Evolutionary conservation across 2,113 vertebrate genomes (phyloP).

Genomic region (Phalacrocorax aristotelis): DNA sequence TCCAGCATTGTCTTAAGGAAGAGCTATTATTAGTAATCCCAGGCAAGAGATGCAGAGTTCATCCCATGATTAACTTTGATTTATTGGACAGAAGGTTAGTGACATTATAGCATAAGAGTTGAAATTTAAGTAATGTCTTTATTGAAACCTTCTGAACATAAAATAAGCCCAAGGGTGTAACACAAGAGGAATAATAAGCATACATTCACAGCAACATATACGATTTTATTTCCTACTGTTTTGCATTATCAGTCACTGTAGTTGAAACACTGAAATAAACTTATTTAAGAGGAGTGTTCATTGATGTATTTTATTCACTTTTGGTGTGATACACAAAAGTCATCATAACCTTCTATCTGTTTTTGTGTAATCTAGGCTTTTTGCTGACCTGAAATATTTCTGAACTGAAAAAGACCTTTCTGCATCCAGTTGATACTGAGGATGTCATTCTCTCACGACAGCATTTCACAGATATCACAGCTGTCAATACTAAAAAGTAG

Average conservation of each 20-base stretch:
- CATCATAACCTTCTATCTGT: background rate
- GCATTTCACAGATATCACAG: background rate
- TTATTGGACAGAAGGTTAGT: conserved; percentile 16
- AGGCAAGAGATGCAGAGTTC: background rate
- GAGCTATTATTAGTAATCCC: background rate
- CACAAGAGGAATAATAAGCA: background rate
- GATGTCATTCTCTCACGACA: background rate
- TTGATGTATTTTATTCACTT: background rate
- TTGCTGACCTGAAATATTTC: background rate
- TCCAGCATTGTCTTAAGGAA: background rate
- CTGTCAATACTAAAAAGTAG: background rate
- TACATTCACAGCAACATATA: background rate
- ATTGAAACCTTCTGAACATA: conserved; percentile 6
- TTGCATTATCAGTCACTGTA: background rate
- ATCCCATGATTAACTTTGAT: conserved; percentile 9
- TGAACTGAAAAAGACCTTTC: background rate
- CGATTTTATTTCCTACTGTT: background rate
- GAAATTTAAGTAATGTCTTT: background rate
- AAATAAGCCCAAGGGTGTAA: background rate
- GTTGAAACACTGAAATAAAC: background rate
- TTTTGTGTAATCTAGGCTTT: background rate
- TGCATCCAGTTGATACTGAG: background rate
- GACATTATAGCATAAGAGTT: background rate
- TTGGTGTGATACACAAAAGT: background rate
- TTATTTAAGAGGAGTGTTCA: background rate